A percentile compares a stretch with the other conserved stretches of the same genome.
Conservation (phyloP, 1,140 invertebrate genomes). For the Armadillidium nasatum region DNA sequence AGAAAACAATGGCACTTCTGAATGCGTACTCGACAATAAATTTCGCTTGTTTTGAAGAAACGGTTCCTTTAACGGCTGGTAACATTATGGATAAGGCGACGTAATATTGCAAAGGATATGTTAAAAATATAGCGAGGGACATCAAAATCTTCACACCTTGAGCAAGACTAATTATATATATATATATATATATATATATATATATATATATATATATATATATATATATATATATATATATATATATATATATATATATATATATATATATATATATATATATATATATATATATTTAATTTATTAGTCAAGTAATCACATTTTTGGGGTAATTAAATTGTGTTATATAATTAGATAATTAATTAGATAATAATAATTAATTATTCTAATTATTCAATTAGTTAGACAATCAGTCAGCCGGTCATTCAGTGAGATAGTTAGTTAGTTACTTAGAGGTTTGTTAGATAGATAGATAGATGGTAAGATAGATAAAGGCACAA, state of each 20-base stretch:
- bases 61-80: slow-evolving; percentile 56
- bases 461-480: no score
- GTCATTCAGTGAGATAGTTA: no score
- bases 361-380: no score
- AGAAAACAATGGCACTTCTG: background rate
- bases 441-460: no score
- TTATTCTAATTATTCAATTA: no score
- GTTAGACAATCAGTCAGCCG: no score
- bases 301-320: no score
- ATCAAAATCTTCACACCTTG: slow-evolving; percentile 74
- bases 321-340: no score
- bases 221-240: slow-evolving; percentile 22
- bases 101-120: slow-evolving; percentile 88
- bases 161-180: slow-evolving; percentile 62
- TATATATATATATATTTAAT: no score
- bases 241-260: background rate
- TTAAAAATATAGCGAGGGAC: slow-evolving; percentile 78
- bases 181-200: background rate
- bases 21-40: background rate
- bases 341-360: no score
- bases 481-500: no score
- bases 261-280: background rate
- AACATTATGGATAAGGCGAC: slow-evolving; percentile 85
- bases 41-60: slow-evolving; percentile 4
- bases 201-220: slow-evolving; percentile 21